These are phyloP conservation scores for Pollimyrus isidori DNA, from an alignment of 2,113 vertebrate species.

Conservation along the genomic window DNA sequence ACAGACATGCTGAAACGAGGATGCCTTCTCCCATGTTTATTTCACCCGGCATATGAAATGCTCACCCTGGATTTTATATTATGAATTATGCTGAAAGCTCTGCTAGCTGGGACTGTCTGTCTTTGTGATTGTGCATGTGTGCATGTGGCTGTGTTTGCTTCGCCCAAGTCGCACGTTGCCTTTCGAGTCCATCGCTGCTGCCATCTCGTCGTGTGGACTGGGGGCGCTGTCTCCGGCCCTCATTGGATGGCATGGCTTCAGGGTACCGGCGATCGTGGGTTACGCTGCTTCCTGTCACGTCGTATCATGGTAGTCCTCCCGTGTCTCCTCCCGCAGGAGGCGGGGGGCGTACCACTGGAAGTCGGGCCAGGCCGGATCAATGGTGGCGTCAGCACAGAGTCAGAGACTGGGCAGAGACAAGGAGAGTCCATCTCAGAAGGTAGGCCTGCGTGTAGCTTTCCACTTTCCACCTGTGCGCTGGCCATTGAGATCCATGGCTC, in stretches of 20 bases:
- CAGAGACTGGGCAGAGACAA: conserved; percentile 47
- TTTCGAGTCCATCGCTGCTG: not conserved
- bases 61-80: not conserved
- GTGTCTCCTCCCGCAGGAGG: conserved; percentile 47
- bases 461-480: not conserved
- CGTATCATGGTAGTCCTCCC: not conserved
- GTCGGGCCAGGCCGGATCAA: conserved; percentile 56
- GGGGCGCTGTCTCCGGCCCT: not conserved
- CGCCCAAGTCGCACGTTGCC: not conserved
- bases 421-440: conserved; percentile 62
- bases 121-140: not conserved
- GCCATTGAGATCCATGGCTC: too few species aligned
- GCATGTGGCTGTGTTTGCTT: not conserved
- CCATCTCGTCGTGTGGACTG: not conserved
- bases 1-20: not conserved
- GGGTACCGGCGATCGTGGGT: not conserved
- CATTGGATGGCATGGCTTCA: not conserved
- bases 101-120: not conserved
- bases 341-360: conserved; percentile 66
- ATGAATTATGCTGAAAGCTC: not conserved
- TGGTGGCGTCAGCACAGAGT: conserved; percentile 39
- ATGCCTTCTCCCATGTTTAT: not conserved
- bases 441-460: conserved; percentile 40
- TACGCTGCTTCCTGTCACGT: not conserved
- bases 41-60: not conserved